Evolutionary conservation across 1,140 invertebrate genomes (phyloP), one percentile per base, ranked within the genome.

Genomic region (Cataglyphis hispanica): DNA sequence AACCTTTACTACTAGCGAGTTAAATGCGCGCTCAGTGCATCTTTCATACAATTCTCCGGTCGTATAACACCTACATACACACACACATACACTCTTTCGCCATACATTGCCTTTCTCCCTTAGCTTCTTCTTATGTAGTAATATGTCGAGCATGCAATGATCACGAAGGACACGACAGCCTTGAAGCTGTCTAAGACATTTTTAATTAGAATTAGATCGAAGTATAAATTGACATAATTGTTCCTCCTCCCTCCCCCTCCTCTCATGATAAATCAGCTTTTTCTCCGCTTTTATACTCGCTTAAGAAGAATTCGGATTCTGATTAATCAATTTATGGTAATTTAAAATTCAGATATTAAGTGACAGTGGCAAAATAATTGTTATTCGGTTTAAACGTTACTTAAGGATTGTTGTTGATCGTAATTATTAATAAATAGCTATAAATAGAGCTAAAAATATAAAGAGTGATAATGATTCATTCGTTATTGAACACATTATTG

Each of bases 91-190:
- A 31, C 50, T 56, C 31, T 56, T 40, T 53, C 77, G 64, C 64
- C 78, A 58, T 25, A 72, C 53, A 2, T 34, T 56, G 67, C 78
- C 78, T 83, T 83, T 83, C 78, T 83, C 78, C 37, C 67, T 83
- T 60, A 37, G 50, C 67, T 60, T 4, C 53, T 60, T 53, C 53
- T 61, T 67, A 27, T 60, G 67, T 60, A 37, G 78, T 83, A 74
- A 83, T 72, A 83, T 83, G 78, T 83, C 78, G 78, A 83, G 78
- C 78, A 69, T 74, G 78, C 67, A 40, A 74, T 46, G 78, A 83
- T 83, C 78, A 56, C 78, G 78, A 83, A 83, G 78, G 78, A 83
- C 78, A 37, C 78, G 78, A 81, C 67, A 83, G 67, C 78, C 78
- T 83, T 83, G 78, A 83, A 83, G 53, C 11, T 22, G n/a, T 37